Base-by-base conservation (phyloP, 2,888 invertebrate species). In the Nephrotoma guestfalica region DNA sequence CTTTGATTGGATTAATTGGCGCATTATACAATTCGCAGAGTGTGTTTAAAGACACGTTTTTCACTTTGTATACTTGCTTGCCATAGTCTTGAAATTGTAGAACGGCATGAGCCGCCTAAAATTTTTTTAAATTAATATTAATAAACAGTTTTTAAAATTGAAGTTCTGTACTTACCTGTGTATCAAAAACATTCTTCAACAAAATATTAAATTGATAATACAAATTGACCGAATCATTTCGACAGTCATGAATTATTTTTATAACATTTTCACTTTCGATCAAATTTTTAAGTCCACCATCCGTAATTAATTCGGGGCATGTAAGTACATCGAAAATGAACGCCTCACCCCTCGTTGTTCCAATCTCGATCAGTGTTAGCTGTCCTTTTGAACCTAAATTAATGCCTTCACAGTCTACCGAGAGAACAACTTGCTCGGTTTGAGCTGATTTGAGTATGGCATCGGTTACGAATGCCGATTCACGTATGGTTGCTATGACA, bases 31-130 rank as follows among this genome's bases (percentile, higher is more conserved):
- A 93, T 91, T 97, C 96, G 91, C 98, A 98, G 86, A 99, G 93
- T 86, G 97, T 96, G 92, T 97, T 97, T 87, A 98, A 93, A 89
- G 97, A 97, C 86, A 98, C 95, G 90, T 97, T 97, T 92, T 98
- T 98, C 86, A 97, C 97, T 93, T 98, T 98, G 90, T 98, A 97
- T 86, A 98, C 97, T 47, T 98, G 97, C 89, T 97, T 96, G 87
- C 95, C 95, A 87, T 96, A 96, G 89, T 97, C 96, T 92, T 98
- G 98, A 90, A 95, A 95, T 90, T 98, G 97, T 86, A 98, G 92
- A 11, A 98, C 96, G 86, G 98, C 96, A 91, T 98, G 97, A 83
- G 98, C 98, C 51, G 96, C 96, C 93, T 94, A 89, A 87, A 2
- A 51, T 51, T 9, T 43, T 43, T 43, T 71, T 6, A 84, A 84